Base-by-base conservation (phyloP, 2,888 invertebrate genomes). In the Odontocolon sp. region DNA sequence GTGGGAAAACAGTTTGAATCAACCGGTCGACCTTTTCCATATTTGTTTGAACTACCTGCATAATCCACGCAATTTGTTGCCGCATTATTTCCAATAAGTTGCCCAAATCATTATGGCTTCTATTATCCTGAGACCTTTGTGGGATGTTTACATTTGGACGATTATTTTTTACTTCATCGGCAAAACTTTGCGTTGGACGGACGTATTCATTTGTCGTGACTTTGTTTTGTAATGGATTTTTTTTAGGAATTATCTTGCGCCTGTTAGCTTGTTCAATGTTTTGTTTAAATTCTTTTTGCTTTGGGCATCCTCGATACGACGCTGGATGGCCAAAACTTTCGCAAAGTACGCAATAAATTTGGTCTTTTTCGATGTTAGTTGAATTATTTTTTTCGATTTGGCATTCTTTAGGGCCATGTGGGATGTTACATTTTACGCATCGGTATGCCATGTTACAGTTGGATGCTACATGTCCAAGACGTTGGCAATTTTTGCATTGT, bases 401-500 rank as follows among this genome's bases (percentile, higher is more conserved):
- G 26, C 70, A 76, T 50, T 64, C 5, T 0, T 59, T 59, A 0
- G 66, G 64, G 0, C 16, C 69, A 33, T 76, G 70, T 1, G 38
- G 11, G n/a, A 26, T 14, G 1, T 38, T 28, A 11, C 66, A 76
- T 40, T 69, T 45, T 2, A 70, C 70, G 8, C 70, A 76, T 0
- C 66, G 36, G 11, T 21, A 71, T 2, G 2, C 11, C 1, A 76
- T 6, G 4, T 57, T 26, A 54, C 76, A 76, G 42, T 71, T 76
- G 0, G 9, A 6, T 18, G 69, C 69, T 0, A 57, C 56, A 6
- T 75, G 70, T 0, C 75, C 64, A 0, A 70, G 26, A 14, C 66
- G 9, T 50, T 70, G 76, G 16, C 70, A 76, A 5, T 64, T 56
- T 2, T 9, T 33, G 28, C 76, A 71, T 18, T 76, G 70, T 18